Base-by-base conservation (phyloP, 2,113 vertebrate genomes). In the Halcyon malimbica region DNA sequence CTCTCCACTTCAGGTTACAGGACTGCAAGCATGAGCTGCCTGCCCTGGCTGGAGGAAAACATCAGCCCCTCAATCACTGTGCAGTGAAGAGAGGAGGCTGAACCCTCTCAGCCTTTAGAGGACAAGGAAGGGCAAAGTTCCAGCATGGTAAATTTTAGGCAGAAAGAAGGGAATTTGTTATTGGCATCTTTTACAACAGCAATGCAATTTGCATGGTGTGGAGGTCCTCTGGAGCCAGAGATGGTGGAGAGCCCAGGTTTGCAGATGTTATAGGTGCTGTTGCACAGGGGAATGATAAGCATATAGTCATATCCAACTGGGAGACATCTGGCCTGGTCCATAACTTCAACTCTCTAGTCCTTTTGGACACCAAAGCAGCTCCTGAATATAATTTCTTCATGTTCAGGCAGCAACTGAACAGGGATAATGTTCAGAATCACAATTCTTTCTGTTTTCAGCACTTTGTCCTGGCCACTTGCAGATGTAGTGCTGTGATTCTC, bases 221-320 rank as follows among this genome's bases (percentile, higher is more conserved):
- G n/a, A 53, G 10, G 15, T 78, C 17, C 14, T 39, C 28, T 26
- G 29, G 48, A 51, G 14, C 8, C 20, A 41, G 39, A 60, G 44
- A 15, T 29, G 39, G 12, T 60, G 21, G 28, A 31, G 78, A 60
- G 21, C 19, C 33, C 41, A 70, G 16, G 16, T 25, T 10, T 19
- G 12, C 4, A 11, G 17, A 26, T 29, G 8, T 26, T 28, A 28
- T 59, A 39, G n/a, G 25, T 46, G 33, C 16, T 69, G 39, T 18
- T 3, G 10, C 0, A 2, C 25, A 65, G 25, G 1, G 21, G 3
- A 82, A 4, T 0, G 4, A 37, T 25, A 31, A 78, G 2, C 3
- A 9, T 11, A 20, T 0, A 2, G 17, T 51, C 18, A 37, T 1
- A 3, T 29, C 2, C 1, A 31, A 9, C 3, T 16, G 9, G 1